Conservation (phyloP, 2,113 vertebrate genomes). For the Vimba vimba region DNA sequence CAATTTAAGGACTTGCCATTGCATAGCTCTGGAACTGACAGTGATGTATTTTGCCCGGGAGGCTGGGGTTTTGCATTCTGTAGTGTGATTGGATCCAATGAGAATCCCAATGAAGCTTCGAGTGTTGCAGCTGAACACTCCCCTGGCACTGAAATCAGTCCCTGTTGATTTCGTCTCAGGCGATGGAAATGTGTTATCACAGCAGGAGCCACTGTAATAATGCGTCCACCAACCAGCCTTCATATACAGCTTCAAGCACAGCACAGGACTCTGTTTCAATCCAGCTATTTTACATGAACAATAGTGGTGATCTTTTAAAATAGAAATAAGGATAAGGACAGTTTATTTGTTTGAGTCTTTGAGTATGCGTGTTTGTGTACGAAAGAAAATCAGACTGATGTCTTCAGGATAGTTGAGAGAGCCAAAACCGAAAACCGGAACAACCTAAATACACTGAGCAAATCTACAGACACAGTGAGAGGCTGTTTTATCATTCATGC, state of each 20-base stretch:
- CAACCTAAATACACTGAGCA: too few relatives aligned
- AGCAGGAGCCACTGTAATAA: conserved; percentile 62
- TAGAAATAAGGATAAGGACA: background rate
- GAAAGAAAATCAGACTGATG: background rate
- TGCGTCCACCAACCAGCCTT: conserved; percentile 54
- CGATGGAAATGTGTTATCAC: conserved; percentile 40
- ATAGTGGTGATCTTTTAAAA: background rate
- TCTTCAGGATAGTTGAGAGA: background rate
- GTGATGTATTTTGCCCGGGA: conserved; percentile 43
- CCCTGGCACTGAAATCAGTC: conserved; percentile 1
- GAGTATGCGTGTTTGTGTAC: background rate
- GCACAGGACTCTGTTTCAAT: background rate
- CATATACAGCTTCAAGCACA: background rate
- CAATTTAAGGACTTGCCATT: conserved; percentile 33
- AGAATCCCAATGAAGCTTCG: conserved; percentile 68
- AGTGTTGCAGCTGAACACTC: conserved; percentile 12
- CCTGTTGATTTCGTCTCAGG: conserved; percentile 4
- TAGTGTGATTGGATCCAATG: conserved; percentile 64
- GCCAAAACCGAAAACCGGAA: background rate
- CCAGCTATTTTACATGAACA: background rate
- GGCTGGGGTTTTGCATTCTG: conserved; percentile 56
- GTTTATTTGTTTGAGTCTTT: background rate
- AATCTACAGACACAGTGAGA: background rate
- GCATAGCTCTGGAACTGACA: conserved; percentile 57
- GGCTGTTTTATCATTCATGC: background rate